Evolutionary conservation across 2,113 vertebrate species (phyloP).

Genomic region (Chloebia gouldiae): DNA sequence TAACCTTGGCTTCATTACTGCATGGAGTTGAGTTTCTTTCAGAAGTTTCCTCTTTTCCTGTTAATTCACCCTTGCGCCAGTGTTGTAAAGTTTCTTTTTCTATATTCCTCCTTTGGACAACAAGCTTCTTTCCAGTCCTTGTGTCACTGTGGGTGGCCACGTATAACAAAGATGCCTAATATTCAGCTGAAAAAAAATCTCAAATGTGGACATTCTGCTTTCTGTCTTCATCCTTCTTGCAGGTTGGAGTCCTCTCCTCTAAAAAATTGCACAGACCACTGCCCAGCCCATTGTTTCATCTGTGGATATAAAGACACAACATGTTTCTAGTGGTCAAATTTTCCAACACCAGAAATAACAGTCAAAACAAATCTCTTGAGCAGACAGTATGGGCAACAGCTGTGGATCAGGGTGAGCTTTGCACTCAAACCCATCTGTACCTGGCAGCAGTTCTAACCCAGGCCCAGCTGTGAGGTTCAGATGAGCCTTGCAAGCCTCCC

Average conservation of each 20-base stretch:
- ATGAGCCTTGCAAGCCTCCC: not conserved
- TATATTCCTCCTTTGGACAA: not conserved
- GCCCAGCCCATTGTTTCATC: not conserved
- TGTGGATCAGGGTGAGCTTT: not conserved
- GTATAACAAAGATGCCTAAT: not conserved
- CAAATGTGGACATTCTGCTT: not conserved
- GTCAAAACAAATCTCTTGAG: not conserved
- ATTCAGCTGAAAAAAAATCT: not conserved
- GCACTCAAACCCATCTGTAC: not conserved
- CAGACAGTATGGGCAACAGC: not conserved
- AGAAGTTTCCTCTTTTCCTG: not conserved
- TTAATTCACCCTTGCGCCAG: not conserved
- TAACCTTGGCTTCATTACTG: not conserved
- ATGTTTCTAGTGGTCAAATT: not conserved
- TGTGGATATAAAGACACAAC: not conserved
- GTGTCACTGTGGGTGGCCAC: not conserved
- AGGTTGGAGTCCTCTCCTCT: not conserved
- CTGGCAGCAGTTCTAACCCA: not conserved
- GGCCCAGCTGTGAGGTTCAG: not conserved
- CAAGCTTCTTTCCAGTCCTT: not conserved
- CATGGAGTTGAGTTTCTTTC: not conserved
- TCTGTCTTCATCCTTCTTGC: not conserved
- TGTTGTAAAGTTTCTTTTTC: not conserved
- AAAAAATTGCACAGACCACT: not conserved
- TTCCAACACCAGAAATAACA: not conserved